phyloP scores from a whole-genome alignment of 1,140 invertebrate species.

The Hyphantria cunea region DNA sequence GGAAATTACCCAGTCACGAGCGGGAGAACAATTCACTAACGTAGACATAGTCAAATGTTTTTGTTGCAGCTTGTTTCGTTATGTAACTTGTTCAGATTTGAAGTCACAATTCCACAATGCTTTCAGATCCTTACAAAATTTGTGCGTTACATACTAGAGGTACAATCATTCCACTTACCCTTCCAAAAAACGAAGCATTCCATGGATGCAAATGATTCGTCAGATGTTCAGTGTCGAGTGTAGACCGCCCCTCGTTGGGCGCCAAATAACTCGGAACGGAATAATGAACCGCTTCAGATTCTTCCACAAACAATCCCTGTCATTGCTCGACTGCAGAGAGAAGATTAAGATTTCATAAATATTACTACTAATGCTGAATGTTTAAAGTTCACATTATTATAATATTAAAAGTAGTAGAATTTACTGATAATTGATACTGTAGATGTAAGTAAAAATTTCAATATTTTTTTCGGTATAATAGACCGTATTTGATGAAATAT shows the following conservation, averaged over 20 bases:
- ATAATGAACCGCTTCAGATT: slow-evolving; percentile 54
- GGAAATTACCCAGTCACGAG: slow-evolving; percentile 80
- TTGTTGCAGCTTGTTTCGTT: slow-evolving; percentile 77
- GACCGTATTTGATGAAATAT: too few relatives aligned
- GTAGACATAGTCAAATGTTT: slow-evolving; percentile 78
- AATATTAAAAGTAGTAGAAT: too few relatives aligned
- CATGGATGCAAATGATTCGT: slow-evolving; percentile 38
- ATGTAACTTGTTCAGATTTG: slow-evolving; percentile 58
- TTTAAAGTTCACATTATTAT: slow-evolving; percentile 23
- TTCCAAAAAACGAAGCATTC: slow-evolving; percentile 31
- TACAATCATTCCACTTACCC: neutral
- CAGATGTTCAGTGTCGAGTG: slow-evolving; percentile 39
- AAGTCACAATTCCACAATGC: slow-evolving; percentile 44
- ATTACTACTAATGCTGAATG: slow-evolving; percentile 20
- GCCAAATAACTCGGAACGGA: slow-evolving; percentile 54
- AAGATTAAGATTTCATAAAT: slow-evolving; percentile 47
- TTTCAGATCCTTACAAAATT: slow-evolving; percentile 6
- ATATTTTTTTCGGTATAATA: too few relatives aligned
- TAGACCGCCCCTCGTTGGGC: slow-evolving; percentile 44
- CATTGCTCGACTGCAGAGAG: slow-evolving; percentile 43
- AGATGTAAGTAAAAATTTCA: too few relatives aligned
- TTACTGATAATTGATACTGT: too few relatives aligned
- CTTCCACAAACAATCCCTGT: slow-evolving; percentile 49
- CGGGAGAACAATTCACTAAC: slow-evolving; percentile 81
- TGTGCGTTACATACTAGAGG: neutral